Evolutionary conservation across 35 echinoderm and acorn worm genomes (phyloP).

Genomic region (Diadema setosum): DNA sequence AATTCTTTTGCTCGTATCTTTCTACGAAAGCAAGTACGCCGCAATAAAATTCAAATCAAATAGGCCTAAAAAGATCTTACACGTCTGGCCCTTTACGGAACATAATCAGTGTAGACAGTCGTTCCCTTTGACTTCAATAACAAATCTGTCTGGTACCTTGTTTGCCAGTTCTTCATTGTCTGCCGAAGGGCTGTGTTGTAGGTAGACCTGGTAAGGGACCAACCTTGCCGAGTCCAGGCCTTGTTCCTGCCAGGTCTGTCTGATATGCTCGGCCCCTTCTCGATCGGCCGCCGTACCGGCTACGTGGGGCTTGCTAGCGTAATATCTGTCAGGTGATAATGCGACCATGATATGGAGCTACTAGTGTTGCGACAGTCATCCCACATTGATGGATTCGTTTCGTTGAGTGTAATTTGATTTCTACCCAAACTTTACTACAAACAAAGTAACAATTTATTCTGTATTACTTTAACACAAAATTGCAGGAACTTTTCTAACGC

Average conservation of each 20-base stretch:
- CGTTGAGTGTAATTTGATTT: background rate
- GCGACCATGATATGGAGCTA: background rate
- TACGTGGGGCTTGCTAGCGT: constrained; percentile 48
- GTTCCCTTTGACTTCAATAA: background rate
- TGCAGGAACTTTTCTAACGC: too few relatives aligned
- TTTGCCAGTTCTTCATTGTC: constrained; percentile 13
- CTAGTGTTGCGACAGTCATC: background rate
- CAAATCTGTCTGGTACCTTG: too few relatives aligned
- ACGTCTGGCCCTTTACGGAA: background rate
- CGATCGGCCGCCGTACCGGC: constrained; percentile 55
- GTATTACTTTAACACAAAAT: too few relatives aligned
- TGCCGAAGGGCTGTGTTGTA: constrained; percentile 27
- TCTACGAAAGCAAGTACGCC: too few relatives aligned
- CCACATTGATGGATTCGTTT: background rate
- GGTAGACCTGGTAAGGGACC: constrained; percentile 49
- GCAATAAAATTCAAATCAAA: background rate
- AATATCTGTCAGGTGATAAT: background rate
- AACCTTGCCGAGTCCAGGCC: constrained; percentile 44
- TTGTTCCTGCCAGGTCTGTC: constrained; percentile 28
- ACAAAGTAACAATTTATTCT: too few relatives aligned
- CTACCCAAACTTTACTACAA: too few relatives aligned
- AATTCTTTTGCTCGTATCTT: too few relatives aligned
- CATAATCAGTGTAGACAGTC: background rate
- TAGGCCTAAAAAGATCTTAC: background rate
- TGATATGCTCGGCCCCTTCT: constrained; percentile 29